These are phyloP conservation scores for Arnoldichthys spilopterus DNA, from an alignment of 2,797 vertebrate genomes.

Conservation along the genomic window DNA sequence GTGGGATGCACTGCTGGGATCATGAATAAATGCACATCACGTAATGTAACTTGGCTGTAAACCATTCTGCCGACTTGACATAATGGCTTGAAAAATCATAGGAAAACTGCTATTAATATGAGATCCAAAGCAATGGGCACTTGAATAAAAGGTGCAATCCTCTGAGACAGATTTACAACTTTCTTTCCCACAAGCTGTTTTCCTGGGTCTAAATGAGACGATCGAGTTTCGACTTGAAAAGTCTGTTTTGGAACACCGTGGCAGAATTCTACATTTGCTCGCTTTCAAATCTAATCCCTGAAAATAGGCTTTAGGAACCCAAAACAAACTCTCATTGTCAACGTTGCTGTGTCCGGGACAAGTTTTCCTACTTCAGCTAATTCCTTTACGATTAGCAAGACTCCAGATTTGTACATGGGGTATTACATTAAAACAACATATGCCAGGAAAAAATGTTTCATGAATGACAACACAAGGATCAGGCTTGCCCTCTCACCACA, in stretches of 20 bases:
- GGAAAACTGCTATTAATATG: conserved; percentile 36
- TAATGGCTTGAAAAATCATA: conserved; percentile 17
- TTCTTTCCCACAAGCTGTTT: conserved; percentile 30
- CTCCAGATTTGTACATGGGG: conserved; percentile 61
- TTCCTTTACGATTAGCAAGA: conserved; percentile 66
- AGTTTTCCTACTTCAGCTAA: conserved; percentile 61
- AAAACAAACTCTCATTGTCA: conserved; percentile 66
- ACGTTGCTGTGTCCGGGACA: conserved; percentile 67
- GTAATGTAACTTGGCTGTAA: conserved; percentile 17
- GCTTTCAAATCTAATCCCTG: conserved; percentile 64
- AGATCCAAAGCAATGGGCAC: conserved; percentile 19
- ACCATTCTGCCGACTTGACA: conserved; percentile 16
- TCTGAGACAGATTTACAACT: conserved; percentile 29
- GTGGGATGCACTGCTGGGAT: conserved; percentile 65
- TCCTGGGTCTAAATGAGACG: conserved; percentile 13
- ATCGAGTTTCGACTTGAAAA: conserved; percentile 64
- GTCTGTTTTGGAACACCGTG: conserved; percentile 57
- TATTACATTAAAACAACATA: conserved; percentile 76
- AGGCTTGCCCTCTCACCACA: conserved; percentile 55
- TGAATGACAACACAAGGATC: conserved; percentile 58
- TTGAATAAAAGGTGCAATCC: conserved; percentile 12
- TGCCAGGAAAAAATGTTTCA: conserved; percentile 70
- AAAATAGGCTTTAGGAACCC: conserved; percentile 63
- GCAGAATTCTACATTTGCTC: conserved; percentile 55
- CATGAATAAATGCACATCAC: conserved; percentile 55